Evolutionary conservation across 2,113 vertebrate genomes (phyloP), one percentile per base, ranked within the genome.

Genomic region (Aegotheles bennettii): DNA sequence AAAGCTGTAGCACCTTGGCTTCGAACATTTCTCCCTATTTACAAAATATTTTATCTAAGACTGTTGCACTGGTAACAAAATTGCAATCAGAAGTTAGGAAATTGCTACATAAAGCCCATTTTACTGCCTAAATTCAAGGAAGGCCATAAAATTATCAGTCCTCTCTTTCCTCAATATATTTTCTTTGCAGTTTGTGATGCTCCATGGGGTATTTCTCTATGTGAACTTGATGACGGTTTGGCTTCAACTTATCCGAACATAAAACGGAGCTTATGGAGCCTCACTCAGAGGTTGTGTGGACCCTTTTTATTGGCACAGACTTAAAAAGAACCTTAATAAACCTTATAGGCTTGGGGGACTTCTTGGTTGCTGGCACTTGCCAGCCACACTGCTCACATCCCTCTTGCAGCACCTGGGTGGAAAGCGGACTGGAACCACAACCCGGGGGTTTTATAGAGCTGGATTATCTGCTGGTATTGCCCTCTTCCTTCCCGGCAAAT

Each of bases 241-340:
- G 95, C 94, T 94, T 53, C 92, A 91, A 93, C 92, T 92, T 82
- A 95, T 87, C 92, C 8, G 2, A 90, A 92, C 86, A 69, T 96
- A 96, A 97, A 97, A 93, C 74, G 14, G 80, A 93, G 90, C 26
- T 96, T 93, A 94, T 21, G 83, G 89, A 95, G 86, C 77, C 69
- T 94, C 80, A 38, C 86, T 94, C 90, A 60, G 92, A 94, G 92
- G 90, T 92, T 90, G 80, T 9, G 2, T 28, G 88, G 79, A 90
- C 94, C 95, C 95, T 96, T 97, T 97, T 92, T 91, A 84, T 96
- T 95, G 95, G 96, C 95, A 95, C 40, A 29, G 76, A 82, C 86
- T 92, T 96, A 2, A 97, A 96, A 96, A 82, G 92, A 96, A n/a
- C n/a, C 69, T 84, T 94, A 96, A 97, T 95, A 92, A 96, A 90